These are phyloP conservation scores for Plebejus anna DNA, from an alignment of 2,888 invertebrate species.

Conservation along the genomic window DNA sequence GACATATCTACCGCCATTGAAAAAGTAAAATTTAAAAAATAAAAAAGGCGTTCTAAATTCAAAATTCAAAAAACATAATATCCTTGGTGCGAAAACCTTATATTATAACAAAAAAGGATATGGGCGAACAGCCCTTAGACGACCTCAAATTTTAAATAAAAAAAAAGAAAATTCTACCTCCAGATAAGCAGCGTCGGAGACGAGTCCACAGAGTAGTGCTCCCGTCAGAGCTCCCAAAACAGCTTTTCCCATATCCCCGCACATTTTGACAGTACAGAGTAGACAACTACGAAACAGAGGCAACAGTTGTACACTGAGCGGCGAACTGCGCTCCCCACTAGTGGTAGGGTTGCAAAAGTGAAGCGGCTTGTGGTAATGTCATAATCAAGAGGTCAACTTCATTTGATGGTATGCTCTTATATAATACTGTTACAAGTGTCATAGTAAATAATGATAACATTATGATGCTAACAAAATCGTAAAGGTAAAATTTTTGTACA, in stretches of 20 bases:
- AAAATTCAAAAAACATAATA: neutral
- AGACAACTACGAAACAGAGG: neutral
- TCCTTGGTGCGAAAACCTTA: too few species aligned
- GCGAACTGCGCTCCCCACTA: neutral
- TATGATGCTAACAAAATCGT: neutral
- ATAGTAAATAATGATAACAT: neutral
- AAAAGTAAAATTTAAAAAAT: too few species aligned
- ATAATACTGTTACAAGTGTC: neutral
- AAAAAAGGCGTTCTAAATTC: neutral
- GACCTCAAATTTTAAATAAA: too few species aligned
- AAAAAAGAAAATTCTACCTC: constrained; percentile 49
- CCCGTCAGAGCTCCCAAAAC: constrained; percentile 69
- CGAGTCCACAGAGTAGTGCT: constrained; percentile 66
- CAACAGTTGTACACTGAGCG: neutral
- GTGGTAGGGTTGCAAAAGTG: constrained; percentile 26
- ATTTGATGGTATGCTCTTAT: neutral
- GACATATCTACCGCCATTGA: neutral
- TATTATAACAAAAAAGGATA: too few species aligned
- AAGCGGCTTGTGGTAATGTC: neutral
- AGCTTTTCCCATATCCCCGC: constrained; percentile 75
- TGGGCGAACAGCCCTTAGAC: too few species aligned
- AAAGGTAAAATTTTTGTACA: too few species aligned
- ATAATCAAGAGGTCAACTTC: constrained; percentile 1
- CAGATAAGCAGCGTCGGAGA: constrained; percentile 71
- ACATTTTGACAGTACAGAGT: constrained; percentile 51